Evolutionary conservation across 2,888 invertebrate genomes (phyloP).

Genomic region (Eupithecia abbreviata): DNA sequence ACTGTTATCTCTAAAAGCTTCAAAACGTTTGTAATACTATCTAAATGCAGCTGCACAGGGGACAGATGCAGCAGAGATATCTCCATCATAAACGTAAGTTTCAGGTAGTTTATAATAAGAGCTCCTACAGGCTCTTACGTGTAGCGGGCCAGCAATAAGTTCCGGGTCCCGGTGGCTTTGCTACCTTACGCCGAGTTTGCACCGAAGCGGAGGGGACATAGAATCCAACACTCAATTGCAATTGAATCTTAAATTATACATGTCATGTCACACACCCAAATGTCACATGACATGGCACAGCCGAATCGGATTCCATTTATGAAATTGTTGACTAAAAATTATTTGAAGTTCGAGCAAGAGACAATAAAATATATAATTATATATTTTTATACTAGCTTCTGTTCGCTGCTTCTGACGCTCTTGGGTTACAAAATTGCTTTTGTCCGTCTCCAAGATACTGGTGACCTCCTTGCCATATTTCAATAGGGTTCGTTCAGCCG

Average conservation of each 20-base stretch:
- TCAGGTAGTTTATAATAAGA: slow-evolving; percentile 34
- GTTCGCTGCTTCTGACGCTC: not conserved
- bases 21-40: slow-evolving; percentile 19
- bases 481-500: not conserved
- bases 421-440: not conserved
- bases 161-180: slow-evolving; percentile 32
- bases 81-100: slow-evolving; percentile 30
- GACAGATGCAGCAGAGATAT: slow-evolving; percentile 29
- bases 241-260: not conserved
- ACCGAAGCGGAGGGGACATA: not conserved
- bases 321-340: not conserved
- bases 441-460: not conserved
- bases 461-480: not conserved
- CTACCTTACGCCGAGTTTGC: not conserved
- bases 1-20: slow-evolving; percentile 6
- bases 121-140: slow-evolving; percentile 28
- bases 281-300: not conserved
- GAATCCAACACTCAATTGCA: not conserved
- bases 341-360: not conserved
- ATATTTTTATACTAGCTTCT: not conserved
- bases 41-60: slow-evolving; percentile 19
- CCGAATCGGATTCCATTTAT: not conserved
- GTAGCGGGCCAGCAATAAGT: slow-evolving; percentile 49
- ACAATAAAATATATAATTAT: too few species aligned
- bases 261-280: not conserved